These are phyloP conservation scores for Calameuta pallipes DNA, from an alignment of 2,888 invertebrate species.

Conservation along the genomic window DNA sequence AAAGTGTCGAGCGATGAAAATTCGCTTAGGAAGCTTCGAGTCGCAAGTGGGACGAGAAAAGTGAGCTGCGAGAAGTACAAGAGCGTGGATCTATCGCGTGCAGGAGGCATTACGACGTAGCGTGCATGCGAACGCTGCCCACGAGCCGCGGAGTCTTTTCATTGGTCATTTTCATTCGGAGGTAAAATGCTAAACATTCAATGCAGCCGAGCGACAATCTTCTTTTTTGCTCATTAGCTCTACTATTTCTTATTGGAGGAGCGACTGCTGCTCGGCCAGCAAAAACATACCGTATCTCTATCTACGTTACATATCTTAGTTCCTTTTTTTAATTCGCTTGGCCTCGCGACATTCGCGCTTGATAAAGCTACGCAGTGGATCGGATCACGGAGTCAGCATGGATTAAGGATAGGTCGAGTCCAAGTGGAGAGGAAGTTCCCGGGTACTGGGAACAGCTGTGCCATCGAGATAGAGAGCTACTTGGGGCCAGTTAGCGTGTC, in stretches of 20 bases:
- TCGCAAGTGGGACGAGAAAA: slow-evolving; percentile 1
- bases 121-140: slow-evolving; percentile 17
- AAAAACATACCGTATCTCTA: neutral
- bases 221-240: slow-evolving; percentile 31
- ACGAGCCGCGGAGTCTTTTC: neutral
- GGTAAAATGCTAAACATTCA: neutral
- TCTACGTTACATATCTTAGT: neutral
- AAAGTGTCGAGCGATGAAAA: neutral
- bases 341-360: neutral
- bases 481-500: neutral
- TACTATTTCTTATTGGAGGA: neutral
- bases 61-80: slow-evolving; percentile 11
- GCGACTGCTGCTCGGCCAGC: neutral
- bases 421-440: neutral
- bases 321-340: neutral
- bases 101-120: slow-evolving; percentile 15
- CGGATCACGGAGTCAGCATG: neutral
- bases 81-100: slow-evolving; percentile 24
- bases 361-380: neutral
- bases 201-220: slow-evolving; percentile 7
- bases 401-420: neutral
- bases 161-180: neutral
- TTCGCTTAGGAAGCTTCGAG: neutral
- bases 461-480: neutral
- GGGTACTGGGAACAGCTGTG: neutral